phyloP scores from a whole-genome alignment of 2,113 vertebrate species.

The Cephalopterus ornatus region DNA sequence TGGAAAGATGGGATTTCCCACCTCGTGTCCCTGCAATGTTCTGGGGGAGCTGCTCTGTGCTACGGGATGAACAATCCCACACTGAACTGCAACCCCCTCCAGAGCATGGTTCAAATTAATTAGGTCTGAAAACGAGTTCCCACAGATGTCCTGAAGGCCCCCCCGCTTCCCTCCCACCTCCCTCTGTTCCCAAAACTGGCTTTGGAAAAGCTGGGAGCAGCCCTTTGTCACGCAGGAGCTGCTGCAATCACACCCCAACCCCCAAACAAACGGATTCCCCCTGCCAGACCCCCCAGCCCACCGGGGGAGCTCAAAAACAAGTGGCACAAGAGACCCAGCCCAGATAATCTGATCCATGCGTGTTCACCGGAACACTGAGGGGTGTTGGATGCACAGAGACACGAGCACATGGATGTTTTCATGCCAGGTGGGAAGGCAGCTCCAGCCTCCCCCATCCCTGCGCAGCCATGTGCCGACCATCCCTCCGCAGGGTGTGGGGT shows the following conservation, averaged over 20 bases:
- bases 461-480: background rate
- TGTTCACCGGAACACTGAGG: background rate
- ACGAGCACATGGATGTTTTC: fast-evolving
- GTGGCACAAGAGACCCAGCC: background rate
- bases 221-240: background rate
- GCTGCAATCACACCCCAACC: background rate
- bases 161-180: background rate
- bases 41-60: background rate
- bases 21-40: fast-evolving
- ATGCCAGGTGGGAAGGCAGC: background rate
- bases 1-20: fast-evolving
- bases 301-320: fast-evolving
- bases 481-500: background rate
- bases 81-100: fast-evolving
- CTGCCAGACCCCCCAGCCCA: fast-evolving
- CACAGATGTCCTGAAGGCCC: background rate
- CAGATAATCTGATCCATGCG: background rate
- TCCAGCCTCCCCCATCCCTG: background rate
- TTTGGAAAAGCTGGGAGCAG: background rate
- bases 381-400: fast-evolving
- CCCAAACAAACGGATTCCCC: fast-evolving
- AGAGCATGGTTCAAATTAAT: fast-evolving
- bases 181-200: background rate
- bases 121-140: background rate
- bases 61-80: background rate